These are phyloP conservation scores for Eupithecia inturbata DNA, from an alignment of 2,888 invertebrate genomes.

Conservation along the genomic window DNA sequence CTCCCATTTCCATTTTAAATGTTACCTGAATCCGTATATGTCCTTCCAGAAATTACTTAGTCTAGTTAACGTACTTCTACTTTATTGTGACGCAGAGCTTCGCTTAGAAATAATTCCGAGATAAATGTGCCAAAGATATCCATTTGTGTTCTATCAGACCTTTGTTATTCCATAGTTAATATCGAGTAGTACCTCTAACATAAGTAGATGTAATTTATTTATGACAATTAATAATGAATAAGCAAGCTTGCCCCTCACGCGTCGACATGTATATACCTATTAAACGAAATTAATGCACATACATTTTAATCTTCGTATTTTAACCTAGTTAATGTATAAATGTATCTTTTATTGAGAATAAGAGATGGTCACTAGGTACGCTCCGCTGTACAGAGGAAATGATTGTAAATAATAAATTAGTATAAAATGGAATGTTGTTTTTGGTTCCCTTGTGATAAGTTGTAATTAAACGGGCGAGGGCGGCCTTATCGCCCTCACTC, in stretches of 20 bases:
- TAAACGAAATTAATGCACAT: constrained; percentile 70
- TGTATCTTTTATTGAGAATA: constrained; percentile 77
- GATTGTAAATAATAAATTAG: constrained; percentile 80
- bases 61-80: constrained; percentile 49
- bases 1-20: constrained; percentile 63
- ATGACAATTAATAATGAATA: constrained; percentile 46
- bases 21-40: constrained; percentile 52
- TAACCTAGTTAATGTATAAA: constrained; percentile 70
- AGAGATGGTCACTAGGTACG: constrained; percentile 67
- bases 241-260: constrained; percentile 79
- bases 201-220: constrained; percentile 46
- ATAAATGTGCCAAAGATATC: constrained; percentile 67
- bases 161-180: constrained; percentile 46
- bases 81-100: constrained; percentile 63
- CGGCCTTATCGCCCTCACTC: constrained; percentile 65
- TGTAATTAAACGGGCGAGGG: constrained; percentile 58
- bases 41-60: constrained; percentile 55
- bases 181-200: constrained; percentile 41
- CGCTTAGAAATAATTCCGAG: constrained; percentile 53
- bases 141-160: constrained; percentile 33
- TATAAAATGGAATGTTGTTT: constrained; percentile 62
- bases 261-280: constrained; percentile 71
- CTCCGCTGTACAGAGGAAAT: constrained; percentile 77
- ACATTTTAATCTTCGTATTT: constrained; percentile 63
- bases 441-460: constrained; percentile 37